Conservation (phyloP, 2,888 invertebrate species). For the Apotomis capreana region DNA sequence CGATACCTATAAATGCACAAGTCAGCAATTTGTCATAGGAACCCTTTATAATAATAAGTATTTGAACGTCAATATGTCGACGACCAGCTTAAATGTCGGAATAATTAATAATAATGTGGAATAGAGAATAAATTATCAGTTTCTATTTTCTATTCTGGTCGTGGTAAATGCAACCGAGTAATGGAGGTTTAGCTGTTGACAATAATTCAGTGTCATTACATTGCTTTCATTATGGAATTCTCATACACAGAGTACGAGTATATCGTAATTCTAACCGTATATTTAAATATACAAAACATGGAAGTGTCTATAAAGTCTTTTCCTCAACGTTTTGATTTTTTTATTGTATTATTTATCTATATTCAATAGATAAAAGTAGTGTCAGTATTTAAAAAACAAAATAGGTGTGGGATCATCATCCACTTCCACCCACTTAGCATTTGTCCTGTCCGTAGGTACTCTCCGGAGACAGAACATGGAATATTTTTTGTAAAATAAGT, state of each 20-base stretch:
- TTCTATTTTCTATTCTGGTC: constrained; percentile 12
- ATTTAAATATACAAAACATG: not conserved
- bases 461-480: too few species aligned
- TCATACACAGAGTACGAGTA: not conserved
- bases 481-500: too few species aligned
- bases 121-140: constrained; percentile 22
- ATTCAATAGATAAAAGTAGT: too few species aligned
- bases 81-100: not conserved
- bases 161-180: constrained; percentile 15
- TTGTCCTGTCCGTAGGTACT: too few species aligned
- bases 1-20: too few species aligned
- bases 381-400: too few species aligned
- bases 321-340: too few species aligned
- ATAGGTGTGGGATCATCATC: too few species aligned
- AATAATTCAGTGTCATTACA: not conserved
- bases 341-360: too few species aligned
- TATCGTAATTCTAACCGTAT: not conserved
- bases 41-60: not conserved
- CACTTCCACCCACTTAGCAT: too few species aligned
- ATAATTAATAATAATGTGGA: not conserved
- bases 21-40: not conserved
- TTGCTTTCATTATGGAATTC: not conserved
- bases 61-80: not conserved
- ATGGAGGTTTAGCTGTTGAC: not conserved
- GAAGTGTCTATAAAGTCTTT: too few species aligned